These are phyloP conservation scores for Cephalopterus ornatus DNA, from an alignment of 2,113 vertebrate genomes.

Conservation along the genomic window DNA sequence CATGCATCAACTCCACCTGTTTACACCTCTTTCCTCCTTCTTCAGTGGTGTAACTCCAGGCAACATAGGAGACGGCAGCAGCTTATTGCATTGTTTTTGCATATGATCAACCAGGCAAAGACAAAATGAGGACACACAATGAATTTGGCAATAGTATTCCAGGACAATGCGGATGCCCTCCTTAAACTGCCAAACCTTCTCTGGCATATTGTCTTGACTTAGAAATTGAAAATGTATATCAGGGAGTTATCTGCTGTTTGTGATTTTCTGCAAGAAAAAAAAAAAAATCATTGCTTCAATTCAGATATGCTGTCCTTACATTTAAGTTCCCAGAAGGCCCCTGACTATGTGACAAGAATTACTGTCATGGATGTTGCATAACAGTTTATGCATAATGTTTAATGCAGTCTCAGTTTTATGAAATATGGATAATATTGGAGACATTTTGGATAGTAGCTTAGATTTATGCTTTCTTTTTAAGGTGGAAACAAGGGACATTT, in stretches of 20 bases:
- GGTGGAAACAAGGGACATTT: neutral
- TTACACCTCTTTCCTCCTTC: neutral
- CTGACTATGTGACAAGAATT: constrained; percentile 4
- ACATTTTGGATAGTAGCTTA: neutral
- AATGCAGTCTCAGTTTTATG: neutral
- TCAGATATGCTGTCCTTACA: neutral
- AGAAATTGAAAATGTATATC: constrained; percentile 21
- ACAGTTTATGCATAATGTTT: neutral
- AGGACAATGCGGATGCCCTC: neutral
- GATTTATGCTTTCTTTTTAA: constrained; percentile 15
- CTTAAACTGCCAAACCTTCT: neutral
- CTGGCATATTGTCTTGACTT: neutral
- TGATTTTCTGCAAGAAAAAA: constrained; percentile 13
- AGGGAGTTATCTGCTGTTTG: neutral
- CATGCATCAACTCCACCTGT: fast-evolving
- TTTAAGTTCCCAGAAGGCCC: constrained; percentile 1
- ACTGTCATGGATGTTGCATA: neutral
- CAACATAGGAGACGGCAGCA: fast-evolving
- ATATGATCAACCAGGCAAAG: neutral
- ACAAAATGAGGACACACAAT: neutral
- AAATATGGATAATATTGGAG: neutral
- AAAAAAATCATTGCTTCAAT: neutral
- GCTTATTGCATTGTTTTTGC: neutral
- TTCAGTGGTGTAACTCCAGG: neutral
- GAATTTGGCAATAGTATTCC: neutral